A percentile compares a stretch with the other conserved stretches of the same genome.
Evolutionary conservation across 2,797 vertebrate genomes (phyloP).

Genomic region (Tapera naevia): DNA sequence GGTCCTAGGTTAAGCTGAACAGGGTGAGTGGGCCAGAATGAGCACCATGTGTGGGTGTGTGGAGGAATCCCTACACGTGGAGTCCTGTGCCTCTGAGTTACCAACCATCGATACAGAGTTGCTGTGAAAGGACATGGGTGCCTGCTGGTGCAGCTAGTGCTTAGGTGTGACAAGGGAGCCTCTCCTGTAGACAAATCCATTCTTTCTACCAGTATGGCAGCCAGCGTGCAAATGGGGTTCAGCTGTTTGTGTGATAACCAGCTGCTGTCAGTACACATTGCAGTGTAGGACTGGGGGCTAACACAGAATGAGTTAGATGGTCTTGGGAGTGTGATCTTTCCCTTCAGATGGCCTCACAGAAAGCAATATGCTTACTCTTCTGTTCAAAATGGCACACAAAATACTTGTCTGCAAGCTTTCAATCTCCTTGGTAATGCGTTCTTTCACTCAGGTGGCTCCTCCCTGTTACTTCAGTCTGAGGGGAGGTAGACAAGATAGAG

Average conservation of each 20-base stretch:
- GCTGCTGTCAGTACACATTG: accelerated
- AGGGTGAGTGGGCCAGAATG: not conserved
- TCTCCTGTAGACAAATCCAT: not conserved
- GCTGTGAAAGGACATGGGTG: not conserved
- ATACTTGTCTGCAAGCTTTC: not conserved
- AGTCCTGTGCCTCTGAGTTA: not conserved
- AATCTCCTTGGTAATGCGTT: not conserved
- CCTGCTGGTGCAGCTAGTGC: not conserved
- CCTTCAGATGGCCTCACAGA: not conserved
- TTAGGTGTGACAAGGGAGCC: not conserved
- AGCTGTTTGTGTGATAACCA: not conserved
- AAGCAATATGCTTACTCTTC: not conserved
- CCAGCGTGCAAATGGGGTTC: not conserved
- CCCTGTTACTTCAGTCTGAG: not conserved
- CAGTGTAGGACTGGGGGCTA: not conserved
- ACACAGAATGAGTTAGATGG: not conserved
- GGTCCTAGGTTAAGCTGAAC: not conserved
- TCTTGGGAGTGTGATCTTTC: not conserved
- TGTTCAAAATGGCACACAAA: not conserved
- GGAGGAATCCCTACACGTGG: not conserved
- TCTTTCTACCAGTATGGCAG: not conserved
- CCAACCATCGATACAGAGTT: accelerated
- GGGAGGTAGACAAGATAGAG: not conserved
- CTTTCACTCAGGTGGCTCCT: not conserved
- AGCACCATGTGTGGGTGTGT: not conserved